Base-by-base conservation (phyloP, 2,888 invertebrate genomes). In the Cheilosia variabilis region DNA sequence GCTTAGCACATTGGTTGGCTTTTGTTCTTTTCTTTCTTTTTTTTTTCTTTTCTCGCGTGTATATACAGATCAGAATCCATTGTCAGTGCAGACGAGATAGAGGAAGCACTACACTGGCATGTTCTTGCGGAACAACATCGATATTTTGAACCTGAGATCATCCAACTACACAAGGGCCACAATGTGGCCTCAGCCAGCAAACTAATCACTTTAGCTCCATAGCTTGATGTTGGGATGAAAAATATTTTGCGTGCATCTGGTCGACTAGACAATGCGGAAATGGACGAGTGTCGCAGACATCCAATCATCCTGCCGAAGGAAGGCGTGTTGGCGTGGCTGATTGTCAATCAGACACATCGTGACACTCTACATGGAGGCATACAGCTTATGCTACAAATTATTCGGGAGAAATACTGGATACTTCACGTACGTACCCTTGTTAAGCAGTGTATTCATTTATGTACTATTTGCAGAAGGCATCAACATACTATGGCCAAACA, bases 371-470 rank as follows among this genome's bases (percentile, higher is more conserved):
- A 72, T 72, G 52, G 52, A n/a, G 66, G 52, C 37, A 47, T 77
- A 22, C 53, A 79, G 45, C 58, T 77, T 10, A 68, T 84, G 63
- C 45, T 78, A 17, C 72, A 78, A 17, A 65, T 52, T 4, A 47
- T 75, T 4, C 75, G 65, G 10, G 52, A 45, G 41, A 53, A 57
- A 57, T 75, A 71, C 55, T 80, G 66, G 84, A 65, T 79, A 4
- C 31, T 71, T 10, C 63, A 79, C 17, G 60, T 41, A 45, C 73
- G 72, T 27, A 47, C 55, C 7, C 65, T 68, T 37, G 73, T 63
- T 2, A 84, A 75, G 45, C 17, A 60, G 7, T 62, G 53, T 55
- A 65, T 75, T 41, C 43, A 76, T 68, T 50, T 15, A 4, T 68
- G 31, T 15, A 31, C 37, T 37, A 43, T 73, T 52, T 73, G 78